Evolutionary conservation across 2,113 vertebrate genomes (phyloP), one percentile per base, ranked within the genome.

Genomic region (Cynocephalus volans): DNA sequence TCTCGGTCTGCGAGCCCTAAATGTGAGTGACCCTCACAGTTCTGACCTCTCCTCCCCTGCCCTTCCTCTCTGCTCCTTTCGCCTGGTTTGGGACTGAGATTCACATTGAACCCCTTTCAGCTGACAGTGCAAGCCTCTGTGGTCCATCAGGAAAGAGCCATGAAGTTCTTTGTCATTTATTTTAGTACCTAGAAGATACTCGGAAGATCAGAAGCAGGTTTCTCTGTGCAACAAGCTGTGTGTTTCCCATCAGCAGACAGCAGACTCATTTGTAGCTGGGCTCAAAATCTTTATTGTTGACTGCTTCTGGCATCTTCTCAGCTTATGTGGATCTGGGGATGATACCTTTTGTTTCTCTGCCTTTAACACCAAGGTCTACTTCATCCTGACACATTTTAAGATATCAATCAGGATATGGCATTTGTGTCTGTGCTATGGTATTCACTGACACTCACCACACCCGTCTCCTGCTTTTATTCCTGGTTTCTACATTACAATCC

Each of bases 161-260:
- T 88, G 95, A 97, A 96, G 79, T 83, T 94, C 73, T 89, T 93
- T 93, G 70, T 93, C 21, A 0, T 41, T 96, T 90, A 31, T 92
- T 96, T 97, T 95, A 88, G 54, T 96, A 73, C 62, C 64, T 98
- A 48, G 89, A 97, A 54, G 69, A 69, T 52, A 18, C 24, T 77
- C 67, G 28, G 69, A 0, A 8, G 89, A 88, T 97, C 60, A 95
- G 92, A 97, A 0, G 64, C 1, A 0, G 12, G 58, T 84, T 88
- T 88, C 69, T 94, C 67, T 58, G 48, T 64, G 67, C 64, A 85
- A 15, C 23, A 26, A 87, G 69, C 50, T 72, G 70, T 77, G 77
- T 79, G 88, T 96, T 96, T 97, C 56, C 95, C 41, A 70, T 96
- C 95, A 52, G 19, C 62, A 56, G 56, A 91, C 60, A 82, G 84